Evolutionary conservation across 2,797 vertebrate species (phyloP).

Genomic region (Helarctos malayanus): DNA sequence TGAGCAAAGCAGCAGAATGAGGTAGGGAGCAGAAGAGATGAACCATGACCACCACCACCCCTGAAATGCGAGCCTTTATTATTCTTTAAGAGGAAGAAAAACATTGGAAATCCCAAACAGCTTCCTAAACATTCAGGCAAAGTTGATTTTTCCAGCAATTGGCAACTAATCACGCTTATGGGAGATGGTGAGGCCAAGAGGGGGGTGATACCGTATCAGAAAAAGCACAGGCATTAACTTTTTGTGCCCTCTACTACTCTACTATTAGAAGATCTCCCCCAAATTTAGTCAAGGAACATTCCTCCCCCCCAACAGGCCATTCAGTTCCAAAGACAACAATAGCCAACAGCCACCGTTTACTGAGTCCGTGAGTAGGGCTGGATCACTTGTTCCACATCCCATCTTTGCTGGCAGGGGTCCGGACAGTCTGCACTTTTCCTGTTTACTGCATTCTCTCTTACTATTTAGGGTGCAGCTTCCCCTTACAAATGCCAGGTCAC

Average conservation of each 20-base stretch:
- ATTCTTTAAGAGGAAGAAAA: slow-evolving; percentile 56
- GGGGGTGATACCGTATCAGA: not conserved
- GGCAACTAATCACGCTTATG: not conserved
- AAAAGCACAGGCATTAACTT: not conserved
- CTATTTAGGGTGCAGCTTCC: not conserved
- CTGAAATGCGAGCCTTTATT: not conserved
- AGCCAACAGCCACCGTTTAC: not conserved
- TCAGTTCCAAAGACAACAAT: not conserved
- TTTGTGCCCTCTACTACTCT: not conserved
- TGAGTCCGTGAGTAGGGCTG: not conserved
- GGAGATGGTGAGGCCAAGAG: not conserved
- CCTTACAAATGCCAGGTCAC: not conserved
- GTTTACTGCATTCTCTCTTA: not conserved
- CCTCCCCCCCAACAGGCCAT: not conserved
- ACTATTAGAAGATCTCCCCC: not conserved
- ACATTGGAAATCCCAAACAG: slow-evolving; percentile 67
- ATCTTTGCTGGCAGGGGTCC: not conserved
- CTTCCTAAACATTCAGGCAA: slow-evolving; percentile 70
- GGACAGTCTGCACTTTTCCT: not conserved
- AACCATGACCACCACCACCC: not conserved
- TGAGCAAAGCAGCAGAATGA: not conserved
- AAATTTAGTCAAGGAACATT: not conserved
- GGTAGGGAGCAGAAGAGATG: not conserved
- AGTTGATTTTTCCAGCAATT: slow-evolving; percentile 79
- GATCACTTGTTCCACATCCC: not conserved